A percentile compares a stretch with the other conserved stretches of the same genome.
phyloP scores from a whole-genome alignment of 2,888 invertebrate species.

The Acronicta leporina region DNA sequence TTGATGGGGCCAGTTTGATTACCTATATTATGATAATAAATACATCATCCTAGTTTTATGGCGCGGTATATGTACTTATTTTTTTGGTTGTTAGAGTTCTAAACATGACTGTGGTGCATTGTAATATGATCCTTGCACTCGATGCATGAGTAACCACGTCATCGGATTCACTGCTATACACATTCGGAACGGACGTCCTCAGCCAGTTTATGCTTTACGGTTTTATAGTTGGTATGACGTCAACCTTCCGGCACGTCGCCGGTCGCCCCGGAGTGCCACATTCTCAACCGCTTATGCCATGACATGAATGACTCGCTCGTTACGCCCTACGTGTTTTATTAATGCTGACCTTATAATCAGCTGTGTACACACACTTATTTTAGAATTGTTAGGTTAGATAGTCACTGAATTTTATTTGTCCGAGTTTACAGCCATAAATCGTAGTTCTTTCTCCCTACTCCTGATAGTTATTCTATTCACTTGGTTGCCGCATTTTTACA shows the following conservation, averaged over 20 bases:
- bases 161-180: slow-evolving; percentile 67
- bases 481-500: too few species aligned
- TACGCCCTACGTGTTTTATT: slow-evolving; percentile 67
- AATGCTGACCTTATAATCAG: slow-evolving; percentile 72
- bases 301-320: slow-evolving; percentile 73
- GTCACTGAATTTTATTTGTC: slow-evolving; percentile 6
- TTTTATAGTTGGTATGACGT: slow-evolving; percentile 79
- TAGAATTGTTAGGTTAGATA: slow-evolving; percentile 29
- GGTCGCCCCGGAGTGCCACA: slow-evolving; percentile 62
- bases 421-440: not conserved
- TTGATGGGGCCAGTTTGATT: too few species aligned
- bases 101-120: slow-evolving; percentile 24
- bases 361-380: slow-evolving; percentile 61
- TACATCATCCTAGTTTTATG: too few species aligned
- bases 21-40: too few species aligned
- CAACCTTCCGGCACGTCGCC: slow-evolving; percentile 73
- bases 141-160: slow-evolving; percentile 64
- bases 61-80: too few species aligned
- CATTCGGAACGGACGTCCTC: slow-evolving; percentile 79
- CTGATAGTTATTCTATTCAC: not conserved
- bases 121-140: slow-evolving; percentile 61
- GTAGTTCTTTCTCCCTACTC: not conserved
- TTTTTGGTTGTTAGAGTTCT: slow-evolving; percentile 5
- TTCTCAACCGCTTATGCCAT: slow-evolving; percentile 71
- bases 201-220: slow-evolving; percentile 74